phyloP scores from a whole-genome alignment of 2,113 vertebrate genomes.

The Salvator merianae region DNA sequence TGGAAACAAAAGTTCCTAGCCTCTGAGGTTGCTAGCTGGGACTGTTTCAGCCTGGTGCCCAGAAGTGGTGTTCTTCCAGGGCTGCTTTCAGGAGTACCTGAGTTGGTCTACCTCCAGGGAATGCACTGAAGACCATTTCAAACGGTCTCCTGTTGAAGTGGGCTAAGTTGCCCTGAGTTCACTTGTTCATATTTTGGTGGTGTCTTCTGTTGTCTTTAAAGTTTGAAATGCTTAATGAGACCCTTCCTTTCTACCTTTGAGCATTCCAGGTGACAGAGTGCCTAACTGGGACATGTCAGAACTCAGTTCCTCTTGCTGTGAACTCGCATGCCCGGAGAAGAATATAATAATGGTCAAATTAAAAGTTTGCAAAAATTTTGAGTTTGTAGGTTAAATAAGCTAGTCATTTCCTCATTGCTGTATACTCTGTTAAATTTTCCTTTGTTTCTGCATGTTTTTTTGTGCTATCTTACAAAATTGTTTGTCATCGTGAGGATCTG shows the following conservation, averaged over 20 bases:
- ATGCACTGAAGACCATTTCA: no score
- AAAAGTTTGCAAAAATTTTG: neutral
- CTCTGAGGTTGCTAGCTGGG: no score
- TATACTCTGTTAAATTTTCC: neutral
- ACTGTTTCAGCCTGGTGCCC: no score
- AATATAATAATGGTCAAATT: neutral
- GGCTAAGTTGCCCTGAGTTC: no score
- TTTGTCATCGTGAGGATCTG: neutral
- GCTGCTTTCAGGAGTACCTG: no score
- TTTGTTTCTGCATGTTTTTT: neutral
- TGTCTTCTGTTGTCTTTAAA: neutral
- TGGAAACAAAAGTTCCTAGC: no score
- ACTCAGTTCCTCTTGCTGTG: neutral
- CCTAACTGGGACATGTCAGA: neutral
- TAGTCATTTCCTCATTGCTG: no score
- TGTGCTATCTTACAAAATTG: neutral
- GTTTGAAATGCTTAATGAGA: neutral
- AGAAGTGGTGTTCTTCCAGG: no score
- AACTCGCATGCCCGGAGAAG: neutral
- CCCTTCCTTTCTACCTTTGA: neutral
- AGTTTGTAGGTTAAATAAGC: no score
- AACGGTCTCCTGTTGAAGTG: no score
- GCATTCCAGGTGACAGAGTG: neutral
- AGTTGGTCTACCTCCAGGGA: no score
- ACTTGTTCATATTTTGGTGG: no score